Evolutionary conservation across 1,140 invertebrate species (phyloP), one percentile per base, ranked within the genome.

Genomic region (Drosophila auraria): DNA sequence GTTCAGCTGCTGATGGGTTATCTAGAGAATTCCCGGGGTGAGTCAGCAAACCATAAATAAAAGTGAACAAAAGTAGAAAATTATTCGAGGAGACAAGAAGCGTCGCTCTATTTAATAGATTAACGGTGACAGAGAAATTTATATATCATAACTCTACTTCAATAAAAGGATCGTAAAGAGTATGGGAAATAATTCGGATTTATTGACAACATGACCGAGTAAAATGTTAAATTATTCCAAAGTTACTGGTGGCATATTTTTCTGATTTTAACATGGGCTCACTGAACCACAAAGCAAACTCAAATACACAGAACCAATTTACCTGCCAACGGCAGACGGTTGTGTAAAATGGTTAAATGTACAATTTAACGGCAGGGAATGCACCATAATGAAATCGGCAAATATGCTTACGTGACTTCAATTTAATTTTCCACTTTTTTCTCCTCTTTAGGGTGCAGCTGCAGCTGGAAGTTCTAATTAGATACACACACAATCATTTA

Each of bases 331-430:
- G 74, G 58, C 69, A 63, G 42, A 17, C 40, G 44, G 68, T 66
- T 78, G 69, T 72, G 50, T 51, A 64, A 74, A 62, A 64, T 60
- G 69, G 75, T 71, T 66, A 79, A 70, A 68, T 56, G 61, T 66
- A 64, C 49, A 47, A 78, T 71, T 72, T 72, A 72, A 72, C 70
- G 65, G 70, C 36, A 58, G 54, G 44, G 61, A 83, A 83, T 83
- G 80, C 70, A 50, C 64, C 54, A 73, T 89, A 87, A 87, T 89
- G 70, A 83, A 89, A 89, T 87, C 84, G 80, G 69, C 83, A 87
- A 89, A 87, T 89, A 87, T 74, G 84, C 66, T 89, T 83, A 83
- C 84, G 80, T 87, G 83, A 87, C 83, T 87, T 83, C 78, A 87
- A 81, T 89, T 73, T 62, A 45, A 64, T 76, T 65, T 76, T 65